phyloP scores from a whole-genome alignment of 1,140 invertebrate species.

The Zaprionus vittiger region DNA sequence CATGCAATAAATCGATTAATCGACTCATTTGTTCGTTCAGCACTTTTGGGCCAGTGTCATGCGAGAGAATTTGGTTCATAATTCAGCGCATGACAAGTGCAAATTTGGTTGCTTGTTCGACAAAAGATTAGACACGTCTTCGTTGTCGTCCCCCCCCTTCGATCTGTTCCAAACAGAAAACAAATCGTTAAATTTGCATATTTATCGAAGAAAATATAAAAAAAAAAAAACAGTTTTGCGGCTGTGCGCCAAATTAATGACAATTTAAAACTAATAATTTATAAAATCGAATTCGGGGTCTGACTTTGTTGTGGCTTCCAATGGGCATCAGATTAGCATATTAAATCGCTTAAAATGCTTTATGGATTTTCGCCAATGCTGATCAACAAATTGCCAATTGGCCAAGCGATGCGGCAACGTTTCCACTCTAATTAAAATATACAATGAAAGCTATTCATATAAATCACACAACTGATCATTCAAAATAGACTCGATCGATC shows the following conservation, averaged over 20 bases:
- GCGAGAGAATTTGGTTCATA: constrained; percentile 43
- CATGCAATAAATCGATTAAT: constrained; percentile 9
- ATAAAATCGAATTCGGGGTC: constrained; percentile 70
- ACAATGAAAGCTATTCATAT: constrained; percentile 62
- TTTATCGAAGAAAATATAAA: constrained; percentile 38
- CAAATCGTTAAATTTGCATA: constrained; percentile 75
- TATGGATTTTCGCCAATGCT: constrained; percentile 58
- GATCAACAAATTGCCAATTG: constrained; percentile 32
- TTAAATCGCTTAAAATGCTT: constrained; percentile 68
- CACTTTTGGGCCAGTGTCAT: constrained; percentile 24
- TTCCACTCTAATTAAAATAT: constrained; percentile 80
- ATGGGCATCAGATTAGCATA: constrained; percentile 37
- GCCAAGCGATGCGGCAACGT: constrained; percentile 20
- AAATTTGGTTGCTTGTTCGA: constrained; percentile 79
- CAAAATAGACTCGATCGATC: constrained; percentile 19
- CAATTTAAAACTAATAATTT: constrained; percentile 81
- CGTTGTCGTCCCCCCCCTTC: constrained; percentile 10
- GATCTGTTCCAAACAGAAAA: constrained; percentile 39
- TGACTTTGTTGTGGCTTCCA: constrained; percentile 13
- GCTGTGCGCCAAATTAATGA: constrained; percentile 74
- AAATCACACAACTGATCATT: constrained; percentile 61
- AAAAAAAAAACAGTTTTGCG: constrained; percentile 35
- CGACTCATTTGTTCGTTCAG: background rate
- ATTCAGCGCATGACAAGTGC: constrained; percentile 74
- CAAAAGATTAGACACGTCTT: constrained; percentile 75